phyloP scores from a whole-genome alignment of 2,797 vertebrate genomes.

The Crotalus adamanteus region DNA sequence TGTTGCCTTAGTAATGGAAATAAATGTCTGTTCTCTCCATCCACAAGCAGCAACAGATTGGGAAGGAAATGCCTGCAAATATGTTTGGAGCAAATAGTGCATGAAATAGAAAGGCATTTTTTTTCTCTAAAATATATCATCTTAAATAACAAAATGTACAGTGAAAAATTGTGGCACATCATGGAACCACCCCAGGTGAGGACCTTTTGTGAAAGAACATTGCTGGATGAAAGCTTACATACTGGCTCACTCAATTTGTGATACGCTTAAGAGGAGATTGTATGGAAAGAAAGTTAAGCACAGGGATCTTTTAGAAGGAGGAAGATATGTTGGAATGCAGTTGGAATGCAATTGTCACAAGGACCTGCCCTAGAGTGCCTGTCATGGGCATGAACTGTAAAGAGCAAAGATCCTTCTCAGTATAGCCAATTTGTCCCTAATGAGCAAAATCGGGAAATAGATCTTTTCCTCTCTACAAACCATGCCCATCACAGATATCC shows the following conservation, averaged over 20 bases:
- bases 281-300: not conserved
- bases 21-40: not conserved
- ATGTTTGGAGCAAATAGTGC: not conserved
- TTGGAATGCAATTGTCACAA: not conserved
- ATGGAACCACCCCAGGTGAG: not conserved
- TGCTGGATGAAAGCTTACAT: not conserved
- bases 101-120: not conserved
- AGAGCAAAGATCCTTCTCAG: not conserved
- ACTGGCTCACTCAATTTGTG: not conserved
- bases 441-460: not conserved
- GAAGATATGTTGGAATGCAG: not conserved
- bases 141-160: not conserved
- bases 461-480: not conserved
- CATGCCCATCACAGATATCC: not conserved
- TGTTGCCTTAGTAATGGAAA: not conserved
- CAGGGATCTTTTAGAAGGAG: not conserved
- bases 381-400: not conserved
- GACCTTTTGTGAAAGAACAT: not conserved
- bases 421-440: not conserved
- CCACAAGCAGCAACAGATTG: not conserved
- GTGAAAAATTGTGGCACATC: not conserved
- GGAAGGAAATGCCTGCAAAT: not conserved
- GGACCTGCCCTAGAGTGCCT: not conserved
- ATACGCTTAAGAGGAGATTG: not conserved
- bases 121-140: not conserved